Conservation (phyloP, 2,113 vertebrate species). For the Riparia riparia region DNA sequence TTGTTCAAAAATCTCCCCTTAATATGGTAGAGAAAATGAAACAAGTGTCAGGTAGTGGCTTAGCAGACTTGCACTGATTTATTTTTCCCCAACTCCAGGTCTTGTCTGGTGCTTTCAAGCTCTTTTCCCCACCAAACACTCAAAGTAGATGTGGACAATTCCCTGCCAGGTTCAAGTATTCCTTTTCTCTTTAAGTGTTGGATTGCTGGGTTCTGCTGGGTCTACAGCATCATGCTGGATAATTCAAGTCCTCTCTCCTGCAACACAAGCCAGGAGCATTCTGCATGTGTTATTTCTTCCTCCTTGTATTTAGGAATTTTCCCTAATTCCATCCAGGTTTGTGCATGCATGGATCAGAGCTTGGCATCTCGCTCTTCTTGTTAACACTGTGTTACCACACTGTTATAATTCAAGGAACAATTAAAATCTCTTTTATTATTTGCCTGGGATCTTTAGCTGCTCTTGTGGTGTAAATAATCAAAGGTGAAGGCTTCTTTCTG, state of each 20-base stretch:
- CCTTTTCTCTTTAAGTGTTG: conserved; percentile 59
- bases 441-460: conserved; percentile 38
- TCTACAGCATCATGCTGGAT: conserved; percentile 45
- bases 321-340: conserved; percentile 11
- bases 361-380: conserved; percentile 2
- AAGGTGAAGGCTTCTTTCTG: conserved; percentile 31
- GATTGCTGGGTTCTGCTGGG: conserved; percentile 67
- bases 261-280: conserved; percentile 1
- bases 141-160: conserved; percentile 66
- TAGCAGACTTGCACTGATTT: conserved; percentile 55
- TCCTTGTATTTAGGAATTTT: conserved; percentile 8
- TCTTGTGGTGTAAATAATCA: neutral
- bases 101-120: conserved; percentile 60
- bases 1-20: neutral
- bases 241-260: conserved; percentile 18
- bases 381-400: conserved; percentile 14
- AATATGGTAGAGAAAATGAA: neutral
- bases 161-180: conserved; percentile 66
- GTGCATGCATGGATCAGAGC: conserved; percentile 42
- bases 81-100: conserved; percentile 69
- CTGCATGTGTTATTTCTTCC: conserved; percentile 40
- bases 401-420: neutral
- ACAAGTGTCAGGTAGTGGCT: conserved; percentile 16
- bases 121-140: conserved; percentile 61
- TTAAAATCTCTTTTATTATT: neutral